Base-by-base conservation (phyloP, 2,113 vertebrate species). In the Hemibagrus wyckioides region DNA sequence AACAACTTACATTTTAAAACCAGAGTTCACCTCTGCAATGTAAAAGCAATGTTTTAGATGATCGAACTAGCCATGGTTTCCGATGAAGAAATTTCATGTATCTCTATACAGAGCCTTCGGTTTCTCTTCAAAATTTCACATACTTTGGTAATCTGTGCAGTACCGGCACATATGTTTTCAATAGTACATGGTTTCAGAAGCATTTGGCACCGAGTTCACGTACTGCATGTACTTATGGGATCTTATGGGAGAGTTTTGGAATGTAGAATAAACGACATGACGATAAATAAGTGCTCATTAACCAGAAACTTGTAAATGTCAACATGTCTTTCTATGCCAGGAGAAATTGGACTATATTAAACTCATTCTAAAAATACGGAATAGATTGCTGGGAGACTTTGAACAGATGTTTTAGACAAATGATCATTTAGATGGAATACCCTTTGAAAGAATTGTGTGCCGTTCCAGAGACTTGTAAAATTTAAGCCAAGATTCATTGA, bases 101-200 rank as follows among this genome's bases (percentile, higher is more conserved):
- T 77, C 39, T 48, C 36, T 33, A 36, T 17, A 19, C 28, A 86
- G 28, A 86, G 50, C 50, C 2, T n/a, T 69, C 44, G 28, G 52
- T 80, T 86, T 80, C 44, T 73, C 48, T 80, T 71, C 39, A 50
- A 80, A 85, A 63, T 30, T n/a, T 50, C 71, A 25, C 30, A 82
- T 82, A 77, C 69, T 82, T 85, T 77, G 4, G 21, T 75, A 75
- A 85, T 88, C 65, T 73, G 36, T 71, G 75, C 59, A 76, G 33
- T 44, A 52, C 33, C 21, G 48, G 36, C 61, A 59, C 83, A 80
- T 33, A 61, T 75, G 63, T 21, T 85, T 80, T 81, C 11, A 73
- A 88, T 85, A 88, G 83, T 25, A 14, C 56, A 39, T 50, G 17
- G 59, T 41, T 61, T 83, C 57, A 83, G 69, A 83, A 83, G 80